Conservation (phyloP, 2,888 invertebrate species). For the Lepidocyrtinus sp. region DNA sequence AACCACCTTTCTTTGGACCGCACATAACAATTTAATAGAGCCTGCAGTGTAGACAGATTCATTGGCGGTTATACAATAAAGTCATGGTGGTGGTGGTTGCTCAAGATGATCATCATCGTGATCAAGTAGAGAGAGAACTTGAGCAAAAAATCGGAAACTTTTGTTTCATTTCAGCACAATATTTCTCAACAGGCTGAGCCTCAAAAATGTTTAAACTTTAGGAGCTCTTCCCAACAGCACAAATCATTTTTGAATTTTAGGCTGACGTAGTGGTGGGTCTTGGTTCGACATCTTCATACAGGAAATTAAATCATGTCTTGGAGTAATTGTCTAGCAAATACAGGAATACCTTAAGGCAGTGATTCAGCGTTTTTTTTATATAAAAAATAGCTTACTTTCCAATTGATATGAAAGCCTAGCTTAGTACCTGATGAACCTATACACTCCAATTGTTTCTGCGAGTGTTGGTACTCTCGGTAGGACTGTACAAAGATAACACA, state of each 20-base stretch:
- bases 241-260: slow-evolving; percentile 31
- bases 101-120: neutral
- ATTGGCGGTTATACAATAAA: slow-evolving; percentile 37
- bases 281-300: neutral
- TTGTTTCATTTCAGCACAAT: neutral
- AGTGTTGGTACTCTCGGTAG: too few relatives aligned
- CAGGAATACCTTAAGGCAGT: too few relatives aligned
- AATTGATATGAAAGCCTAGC: too few relatives aligned
- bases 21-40: slow-evolving; percentile 62
- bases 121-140: slow-evolving; percentile 2
- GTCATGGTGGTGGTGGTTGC: slow-evolving; percentile 14
- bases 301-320: too few relatives aligned
- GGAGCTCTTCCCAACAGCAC: slow-evolving; percentile 13
- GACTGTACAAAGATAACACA: too few relatives aligned
- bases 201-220: too few relatives aligned
- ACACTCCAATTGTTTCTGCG: too few relatives aligned
- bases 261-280: slow-evolving; percentile 57
- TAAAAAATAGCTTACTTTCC: too few relatives aligned
- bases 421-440: too few relatives aligned
- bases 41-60: slow-evolving; percentile 61
- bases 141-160: slow-evolving; percentile 1
- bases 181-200: neutral
- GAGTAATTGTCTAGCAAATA: too few relatives aligned
- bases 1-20: slow-evolving; percentile 61
- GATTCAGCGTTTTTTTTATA: too few relatives aligned